These are phyloP conservation scores for Pentamera pediparva DNA, from an alignment of 53 echinoderm and acorn worm species.

Conservation along the genomic window DNA sequence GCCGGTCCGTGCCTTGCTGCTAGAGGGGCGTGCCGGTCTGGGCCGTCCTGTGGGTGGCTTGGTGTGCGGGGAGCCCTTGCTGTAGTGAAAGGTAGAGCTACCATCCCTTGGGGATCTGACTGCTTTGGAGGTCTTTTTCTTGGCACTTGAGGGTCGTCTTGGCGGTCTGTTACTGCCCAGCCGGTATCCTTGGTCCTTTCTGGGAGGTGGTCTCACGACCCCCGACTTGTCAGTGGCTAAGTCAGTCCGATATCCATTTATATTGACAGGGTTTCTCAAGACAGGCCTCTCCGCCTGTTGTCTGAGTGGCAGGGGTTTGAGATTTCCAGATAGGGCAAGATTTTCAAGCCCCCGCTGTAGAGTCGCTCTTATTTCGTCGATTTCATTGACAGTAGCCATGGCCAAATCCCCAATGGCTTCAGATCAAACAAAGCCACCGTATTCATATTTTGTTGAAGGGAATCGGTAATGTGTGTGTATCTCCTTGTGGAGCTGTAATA, in stretches of 20 bases:
- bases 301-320: slow-evolving; percentile 87
- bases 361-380: slow-evolving; percentile 80
- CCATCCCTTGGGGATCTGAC: slow-evolving; percentile 6
- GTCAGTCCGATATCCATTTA: not conserved
- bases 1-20: not conserved
- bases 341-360: slow-evolving; percentile 88
- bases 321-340: slow-evolving; percentile 64
- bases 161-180: not conserved
- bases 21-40: slow-evolving; percentile 2
- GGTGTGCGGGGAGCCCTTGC: not conserved
- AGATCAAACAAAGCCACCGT: too few relatives aligned
- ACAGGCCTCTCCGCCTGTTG: slow-evolving; percentile 70
- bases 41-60: slow-evolving; percentile 16
- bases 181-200: not conserved
- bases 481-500: too few relatives aligned
- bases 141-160: not conserved
- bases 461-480: too few relatives aligned
- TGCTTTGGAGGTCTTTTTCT: not conserved
- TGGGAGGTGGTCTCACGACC: not conserved
- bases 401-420: too few relatives aligned
- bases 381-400: slow-evolving; percentile 82
- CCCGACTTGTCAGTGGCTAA: not conserved
- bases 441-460: too few relatives aligned
- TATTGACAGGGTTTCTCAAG: slow-evolving; percentile 34
- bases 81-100: not conserved